Percentiles rank a stretch among this genome's conserved stretches.
phyloP scores from a whole-genome alignment of 2,797 vertebrate species.

The Malurus splendens region DNA sequence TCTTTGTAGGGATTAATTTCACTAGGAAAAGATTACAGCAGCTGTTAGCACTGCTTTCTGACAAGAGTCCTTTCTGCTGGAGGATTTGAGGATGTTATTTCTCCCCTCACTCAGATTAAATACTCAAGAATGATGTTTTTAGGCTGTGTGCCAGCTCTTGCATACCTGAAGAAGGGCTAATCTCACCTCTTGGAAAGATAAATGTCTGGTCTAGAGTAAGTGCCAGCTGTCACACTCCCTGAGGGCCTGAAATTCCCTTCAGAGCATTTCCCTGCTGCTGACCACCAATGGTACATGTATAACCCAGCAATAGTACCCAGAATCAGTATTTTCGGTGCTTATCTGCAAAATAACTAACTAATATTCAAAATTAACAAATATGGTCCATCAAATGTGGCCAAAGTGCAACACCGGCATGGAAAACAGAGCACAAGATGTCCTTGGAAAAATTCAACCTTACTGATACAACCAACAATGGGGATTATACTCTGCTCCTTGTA shows the following conservation, averaged over 20 bases:
- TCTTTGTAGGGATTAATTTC: not conserved
- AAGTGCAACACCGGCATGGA: not conserved
- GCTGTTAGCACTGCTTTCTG: not conserved
- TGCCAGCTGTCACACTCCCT: not conserved
- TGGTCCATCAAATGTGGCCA: not conserved
- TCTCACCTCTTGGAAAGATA: not conserved
- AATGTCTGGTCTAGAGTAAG: not conserved
- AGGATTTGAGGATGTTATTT: not conserved
- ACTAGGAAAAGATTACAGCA: not conserved
- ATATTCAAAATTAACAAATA: not conserved
- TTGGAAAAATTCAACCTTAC: not conserved
- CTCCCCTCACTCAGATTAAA: not conserved
- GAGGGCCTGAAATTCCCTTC: not conserved
- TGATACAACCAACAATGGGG: not conserved
- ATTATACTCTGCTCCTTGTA: not conserved
- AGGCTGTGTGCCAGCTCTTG: not conserved
- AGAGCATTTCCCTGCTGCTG: not conserved
- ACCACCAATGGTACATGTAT: too few relatives aligned
- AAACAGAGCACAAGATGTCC: not conserved
- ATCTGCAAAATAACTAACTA: not conserved
- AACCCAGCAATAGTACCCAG: not conserved
- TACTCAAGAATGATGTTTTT: accelerated
- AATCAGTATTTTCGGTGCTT: not conserved
- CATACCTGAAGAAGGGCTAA: not conserved
- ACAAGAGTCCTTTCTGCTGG: not conserved